phyloP scores from a whole-genome alignment of 2,113 vertebrate genomes.

The Macaca mulatta region DNA sequence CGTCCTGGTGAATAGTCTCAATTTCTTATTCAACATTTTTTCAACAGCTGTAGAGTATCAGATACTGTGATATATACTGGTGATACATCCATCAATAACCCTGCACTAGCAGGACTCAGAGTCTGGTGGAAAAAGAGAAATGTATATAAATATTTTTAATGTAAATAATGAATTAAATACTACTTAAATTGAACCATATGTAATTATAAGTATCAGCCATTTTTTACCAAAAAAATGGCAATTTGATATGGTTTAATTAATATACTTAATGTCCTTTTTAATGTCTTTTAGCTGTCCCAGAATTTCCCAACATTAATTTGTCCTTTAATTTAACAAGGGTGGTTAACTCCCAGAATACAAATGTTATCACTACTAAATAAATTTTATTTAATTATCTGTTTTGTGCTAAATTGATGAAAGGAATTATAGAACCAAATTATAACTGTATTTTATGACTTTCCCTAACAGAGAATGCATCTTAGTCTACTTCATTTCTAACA shows the following conservation, averaged over 20 bases:
- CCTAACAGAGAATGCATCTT: background rate
- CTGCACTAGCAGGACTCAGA: background rate
- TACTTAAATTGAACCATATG: background rate
- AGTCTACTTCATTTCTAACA: background rate
- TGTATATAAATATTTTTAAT: background rate
- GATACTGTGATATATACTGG: background rate
- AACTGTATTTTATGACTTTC: background rate
- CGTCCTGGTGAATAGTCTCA: background rate
- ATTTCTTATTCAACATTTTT: background rate
- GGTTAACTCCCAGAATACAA: background rate
- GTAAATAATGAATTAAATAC: background rate
- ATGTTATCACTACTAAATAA: conserved; percentile 19
- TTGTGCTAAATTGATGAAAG: background rate
- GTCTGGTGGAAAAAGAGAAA: background rate
- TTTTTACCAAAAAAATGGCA: conserved; percentile 19
- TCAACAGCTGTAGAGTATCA: background rate
- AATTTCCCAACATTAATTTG: background rate
- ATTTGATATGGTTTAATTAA: conserved; percentile 13
- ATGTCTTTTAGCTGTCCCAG: background rate
- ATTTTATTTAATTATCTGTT: conserved; percentile 42
- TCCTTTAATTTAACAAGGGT: background rate
- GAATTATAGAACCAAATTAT: background rate
- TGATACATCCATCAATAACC: background rate
- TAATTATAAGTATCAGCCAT: background rate
- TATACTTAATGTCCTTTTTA: conserved; percentile 6